These are phyloP conservation scores for Acleris sparsana DNA, from an alignment of 2,888 invertebrate species.

Conservation along the genomic window DNA sequence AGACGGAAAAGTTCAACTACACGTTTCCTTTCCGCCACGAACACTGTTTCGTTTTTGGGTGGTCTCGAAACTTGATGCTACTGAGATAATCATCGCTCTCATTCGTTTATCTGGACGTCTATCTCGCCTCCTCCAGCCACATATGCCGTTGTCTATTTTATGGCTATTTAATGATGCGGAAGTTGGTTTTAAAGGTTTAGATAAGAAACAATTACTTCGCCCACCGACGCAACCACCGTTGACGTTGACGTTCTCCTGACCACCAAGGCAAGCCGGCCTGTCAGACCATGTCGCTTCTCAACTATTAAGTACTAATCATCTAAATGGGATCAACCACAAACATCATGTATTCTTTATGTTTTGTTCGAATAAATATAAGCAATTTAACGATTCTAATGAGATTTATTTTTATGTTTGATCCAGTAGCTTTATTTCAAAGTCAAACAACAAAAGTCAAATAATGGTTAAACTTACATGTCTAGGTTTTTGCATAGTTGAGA, in stretches of 20 bases:
- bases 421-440: no score
- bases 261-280: not conserved
- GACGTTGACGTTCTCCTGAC: no score
- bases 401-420: no score
- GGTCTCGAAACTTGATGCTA: conserved; percentile 32
- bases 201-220: conserved; percentile 11
- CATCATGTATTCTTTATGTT: no score
- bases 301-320: not conserved
- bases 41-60: conserved; percentile 24
- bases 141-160: conserved; percentile 25
- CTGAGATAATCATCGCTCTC: conserved; percentile 34
- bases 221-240: no score
- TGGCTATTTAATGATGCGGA: conserved; percentile 30
- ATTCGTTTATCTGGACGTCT: conserved; percentile 28
- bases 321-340: no score
- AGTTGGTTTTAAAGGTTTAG: conserved; percentile 22
- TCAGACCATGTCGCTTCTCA: not conserved
- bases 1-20: conserved; percentile 31
- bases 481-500: not conserved
- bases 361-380: no score
- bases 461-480: not conserved
- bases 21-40: conserved; percentile 12
- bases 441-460: not conserved
- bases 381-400: no score
- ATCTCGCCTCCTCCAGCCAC: conserved; percentile 27